phyloP scores from a whole-genome alignment of 1,140 invertebrate species.

The Caenorhabditis inopinata region DNA sequence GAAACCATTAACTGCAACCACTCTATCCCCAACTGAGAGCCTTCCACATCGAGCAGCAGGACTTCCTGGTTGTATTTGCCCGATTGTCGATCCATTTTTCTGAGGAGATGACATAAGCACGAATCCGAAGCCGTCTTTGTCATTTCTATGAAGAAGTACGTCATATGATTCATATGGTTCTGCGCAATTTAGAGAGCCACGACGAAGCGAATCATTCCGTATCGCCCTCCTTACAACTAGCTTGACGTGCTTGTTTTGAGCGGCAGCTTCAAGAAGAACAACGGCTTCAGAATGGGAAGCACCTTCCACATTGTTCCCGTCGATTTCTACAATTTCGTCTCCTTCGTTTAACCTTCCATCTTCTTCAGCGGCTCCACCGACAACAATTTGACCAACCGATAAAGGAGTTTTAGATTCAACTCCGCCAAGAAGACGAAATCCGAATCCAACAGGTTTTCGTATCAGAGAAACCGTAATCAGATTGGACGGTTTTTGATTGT shows the following conservation, averaged over 20 bases:
- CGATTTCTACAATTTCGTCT: constrained; percentile 85
- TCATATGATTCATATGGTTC: constrained; percentile 71
- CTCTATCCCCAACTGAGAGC: constrained; percentile 88
- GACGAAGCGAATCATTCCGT: background rate
- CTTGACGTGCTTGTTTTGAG: constrained; percentile 65
- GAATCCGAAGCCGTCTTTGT: constrained; percentile 96
- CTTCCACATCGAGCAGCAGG: constrained; percentile 87
- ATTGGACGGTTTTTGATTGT: constrained; percentile 71
- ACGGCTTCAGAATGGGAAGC: constrained; percentile 86
- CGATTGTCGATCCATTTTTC: constrained; percentile 87
- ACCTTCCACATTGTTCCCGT: constrained; percentile 79
- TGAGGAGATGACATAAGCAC: constrained; percentile 96
- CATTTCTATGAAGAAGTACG: constrained; percentile 82
- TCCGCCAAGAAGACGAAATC: constrained; percentile 96
- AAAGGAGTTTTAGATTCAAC: constrained; percentile 73
- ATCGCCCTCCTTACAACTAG: constrained; percentile 53
- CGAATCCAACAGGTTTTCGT: constrained; percentile 84
- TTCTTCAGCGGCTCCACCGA: constrained; percentile 83
- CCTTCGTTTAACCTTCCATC: constrained; percentile 82
- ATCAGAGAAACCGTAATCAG: constrained; percentile 79
- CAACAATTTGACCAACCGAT: constrained; percentile 89
- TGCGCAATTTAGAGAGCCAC: constrained; percentile 63
- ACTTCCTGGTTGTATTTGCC: constrained; percentile 87
- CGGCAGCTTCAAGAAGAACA: constrained; percentile 77
- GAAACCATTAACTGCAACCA: constrained; percentile 89